These are phyloP conservation scores for Parnassius orleans DNA, from an alignment of 2,888 invertebrate species.

Conservation along the genomic window DNA sequence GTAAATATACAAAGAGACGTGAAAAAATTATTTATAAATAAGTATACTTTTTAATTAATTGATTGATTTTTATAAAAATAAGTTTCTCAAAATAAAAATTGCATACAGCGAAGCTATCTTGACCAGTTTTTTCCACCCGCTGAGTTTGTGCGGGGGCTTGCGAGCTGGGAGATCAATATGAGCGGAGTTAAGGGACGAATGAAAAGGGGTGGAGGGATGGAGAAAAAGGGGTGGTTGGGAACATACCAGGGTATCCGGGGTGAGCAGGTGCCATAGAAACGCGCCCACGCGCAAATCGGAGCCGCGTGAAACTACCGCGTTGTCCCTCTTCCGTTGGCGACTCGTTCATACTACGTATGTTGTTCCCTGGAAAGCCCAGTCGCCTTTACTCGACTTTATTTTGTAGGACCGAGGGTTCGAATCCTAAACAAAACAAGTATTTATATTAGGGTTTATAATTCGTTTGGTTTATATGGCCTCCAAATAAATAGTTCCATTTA, in stretches of 20 bases:
- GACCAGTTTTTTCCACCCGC: slow-evolving; percentile 35
- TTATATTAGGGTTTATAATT: too few relatives aligned
- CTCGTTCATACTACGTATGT: slow-evolving; percentile 22
- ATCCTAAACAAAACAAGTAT: too few relatives aligned
- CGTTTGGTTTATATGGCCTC: too few relatives aligned
- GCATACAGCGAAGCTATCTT: slow-evolving; percentile 29
- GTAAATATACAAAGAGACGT: too few relatives aligned
- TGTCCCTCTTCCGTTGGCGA: slow-evolving; percentile 62
- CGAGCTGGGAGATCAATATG: slow-evolving; percentile 37
- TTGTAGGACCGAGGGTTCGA: too few relatives aligned
- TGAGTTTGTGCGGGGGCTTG: slow-evolving; percentile 30
- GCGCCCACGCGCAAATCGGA: slow-evolving; percentile 68
- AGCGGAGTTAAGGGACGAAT: slow-evolving; percentile 24
- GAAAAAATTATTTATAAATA: too few relatives aligned
- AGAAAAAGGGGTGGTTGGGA: slow-evolving; percentile 19
- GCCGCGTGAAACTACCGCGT: slow-evolving; percentile 48
- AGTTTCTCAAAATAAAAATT: slow-evolving; percentile 14
- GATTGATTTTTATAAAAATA: too few relatives aligned
- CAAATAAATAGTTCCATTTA: too few relatives aligned
- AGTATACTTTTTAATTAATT: too few relatives aligned
- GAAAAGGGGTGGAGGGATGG: slow-evolving; percentile 19
- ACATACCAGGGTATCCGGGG: slow-evolving; percentile 30
- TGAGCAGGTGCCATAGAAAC: slow-evolving; percentile 63
- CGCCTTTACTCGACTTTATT: too few relatives aligned
- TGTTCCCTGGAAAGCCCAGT: too few relatives aligned